Percentiles rank a stretch among this genome's conserved stretches.
These are phyloP conservation scores for Leptinotarsa peninsularis DNA, from an alignment of 2,888 invertebrate species.

Conservation along the genomic window DNA sequence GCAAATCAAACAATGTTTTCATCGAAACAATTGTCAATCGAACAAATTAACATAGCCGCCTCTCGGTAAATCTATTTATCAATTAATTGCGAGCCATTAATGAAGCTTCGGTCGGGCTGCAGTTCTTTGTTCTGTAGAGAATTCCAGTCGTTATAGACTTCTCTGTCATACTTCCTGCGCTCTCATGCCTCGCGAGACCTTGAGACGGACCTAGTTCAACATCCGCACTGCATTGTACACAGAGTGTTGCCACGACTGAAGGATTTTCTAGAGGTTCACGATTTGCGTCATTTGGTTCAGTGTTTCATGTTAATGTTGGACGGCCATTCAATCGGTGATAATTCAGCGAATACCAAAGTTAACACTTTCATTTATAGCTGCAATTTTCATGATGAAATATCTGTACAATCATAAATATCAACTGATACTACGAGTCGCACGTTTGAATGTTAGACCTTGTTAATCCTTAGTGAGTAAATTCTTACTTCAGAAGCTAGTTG, in stretches of 20 bases:
- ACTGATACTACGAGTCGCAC: no score
- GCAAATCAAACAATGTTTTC: conserved; percentile 1
- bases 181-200: conserved; percentile 62
- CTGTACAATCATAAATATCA: no score
- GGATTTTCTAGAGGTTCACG: conserved; percentile 15
- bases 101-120: conserved; percentile 31
- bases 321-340: no score
- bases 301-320: neutral
- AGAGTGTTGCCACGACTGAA: conserved; percentile 14
- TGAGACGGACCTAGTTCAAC: conserved; percentile 68
- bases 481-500: no score
- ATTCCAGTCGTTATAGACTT: conserved; percentile 43
- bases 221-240: conserved; percentile 57
- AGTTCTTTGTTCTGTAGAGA: conserved; percentile 47
- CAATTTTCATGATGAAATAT: no score
- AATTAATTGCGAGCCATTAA: conserved; percentile 36
- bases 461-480: no score
- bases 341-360: no score
- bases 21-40: conserved; percentile 24
- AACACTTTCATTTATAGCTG: no score
- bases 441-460: no score
- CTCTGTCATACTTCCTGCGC: conserved; percentile 59
- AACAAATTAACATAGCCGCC: conserved; percentile 25
- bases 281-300: conserved; percentile 2
- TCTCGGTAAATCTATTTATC: conserved; percentile 8